These are phyloP conservation scores for Scolopax mira DNA, from an alignment of 2,113 vertebrate genomes.

Conservation along the genomic window DNA sequence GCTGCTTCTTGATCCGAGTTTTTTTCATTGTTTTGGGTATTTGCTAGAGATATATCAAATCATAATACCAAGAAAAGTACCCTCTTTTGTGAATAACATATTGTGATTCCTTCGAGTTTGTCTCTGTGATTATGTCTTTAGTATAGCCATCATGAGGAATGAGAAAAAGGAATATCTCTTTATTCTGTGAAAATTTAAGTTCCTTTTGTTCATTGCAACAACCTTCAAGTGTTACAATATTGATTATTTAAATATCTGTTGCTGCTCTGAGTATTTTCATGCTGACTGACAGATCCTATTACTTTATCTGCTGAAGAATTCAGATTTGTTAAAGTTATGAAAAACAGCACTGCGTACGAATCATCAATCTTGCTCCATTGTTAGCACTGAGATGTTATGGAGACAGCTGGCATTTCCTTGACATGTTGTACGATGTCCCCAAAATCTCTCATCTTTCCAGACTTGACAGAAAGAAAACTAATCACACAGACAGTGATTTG, in stretches of 20 bases:
- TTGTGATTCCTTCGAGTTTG: background rate
- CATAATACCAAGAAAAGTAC: background rate
- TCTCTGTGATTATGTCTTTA: background rate
- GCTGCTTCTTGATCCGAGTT: background rate
- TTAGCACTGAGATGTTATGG: slow-evolving; percentile 56
- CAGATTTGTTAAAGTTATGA: slow-evolving; percentile 67
- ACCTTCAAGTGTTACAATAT: slow-evolving; percentile 34
- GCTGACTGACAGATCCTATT: slow-evolving; percentile 76
- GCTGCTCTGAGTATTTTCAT: slow-evolving; percentile 24
- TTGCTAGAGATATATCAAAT: background rate
- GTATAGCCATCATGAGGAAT: background rate
- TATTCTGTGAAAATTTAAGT: background rate
- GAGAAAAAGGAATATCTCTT: background rate
- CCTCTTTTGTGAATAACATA: background rate
- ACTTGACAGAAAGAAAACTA: slow-evolving; percentile 76
- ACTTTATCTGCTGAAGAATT: slow-evolving; percentile 73
- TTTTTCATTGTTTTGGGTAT: background rate
- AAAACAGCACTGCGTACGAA: slow-evolving; percentile 45
- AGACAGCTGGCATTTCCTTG: slow-evolving; percentile 74
- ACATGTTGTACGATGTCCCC: slow-evolving; percentile 51
- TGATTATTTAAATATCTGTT: slow-evolving; percentile 66
- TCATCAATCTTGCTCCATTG: slow-evolving; percentile 72
- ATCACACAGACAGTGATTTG: slow-evolving; percentile 54
- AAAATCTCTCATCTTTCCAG: slow-evolving; percentile 74
- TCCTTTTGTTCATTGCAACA: slow-evolving; percentile 25